Conservation (phyloP, 2,113 vertebrate genomes). For the Apeltes quadracus region DNA sequence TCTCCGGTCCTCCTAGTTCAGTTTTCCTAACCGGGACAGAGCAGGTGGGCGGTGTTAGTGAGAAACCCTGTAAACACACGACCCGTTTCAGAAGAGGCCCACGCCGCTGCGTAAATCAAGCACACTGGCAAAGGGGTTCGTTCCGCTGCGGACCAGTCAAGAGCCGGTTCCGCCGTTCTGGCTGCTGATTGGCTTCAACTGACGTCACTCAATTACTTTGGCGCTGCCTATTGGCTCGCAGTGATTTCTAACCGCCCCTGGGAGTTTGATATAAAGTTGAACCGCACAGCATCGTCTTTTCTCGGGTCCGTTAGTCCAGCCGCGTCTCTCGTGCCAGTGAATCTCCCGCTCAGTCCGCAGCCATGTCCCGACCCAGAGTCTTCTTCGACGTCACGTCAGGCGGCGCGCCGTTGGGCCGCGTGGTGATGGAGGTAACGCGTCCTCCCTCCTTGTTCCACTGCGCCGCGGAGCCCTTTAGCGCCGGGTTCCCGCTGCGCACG, state of each 20-base stretch:
- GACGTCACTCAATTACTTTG: background rate
- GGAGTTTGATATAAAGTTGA: slow-evolving; percentile 55
- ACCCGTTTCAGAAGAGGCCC: accelerated
- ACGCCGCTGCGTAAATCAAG: background rate
- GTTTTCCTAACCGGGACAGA: accelerated
- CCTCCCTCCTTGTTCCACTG: too few relatives aligned
- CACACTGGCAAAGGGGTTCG: accelerated
- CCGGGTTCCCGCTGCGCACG: too few relatives aligned
- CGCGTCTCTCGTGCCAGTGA: background rate
- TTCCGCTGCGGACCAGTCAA: background rate
- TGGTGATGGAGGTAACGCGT: slow-evolving; percentile 82
- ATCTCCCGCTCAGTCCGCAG: background rate
- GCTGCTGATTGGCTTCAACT: slow-evolving; percentile 25
- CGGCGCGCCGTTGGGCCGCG: slow-evolving; percentile 32
- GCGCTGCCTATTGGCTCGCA: slow-evolving; percentile 43
- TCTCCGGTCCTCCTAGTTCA: background rate
- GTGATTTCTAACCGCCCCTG: slow-evolving; percentile 11
- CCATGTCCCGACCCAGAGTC: slow-evolving; percentile 75
- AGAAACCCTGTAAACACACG: accelerated
- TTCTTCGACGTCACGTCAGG: slow-evolving; percentile 78
- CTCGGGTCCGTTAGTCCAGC: slow-evolving; percentile 34
- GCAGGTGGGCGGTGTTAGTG: slow-evolving; percentile 20
- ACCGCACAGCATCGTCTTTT: slow-evolving; percentile 45
- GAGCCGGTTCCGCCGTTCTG: accelerated
- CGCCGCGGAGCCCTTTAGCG: too few relatives aligned